Conservation (phyloP, 1,140 invertebrate species). For the Laupala kohalensis region DNA sequence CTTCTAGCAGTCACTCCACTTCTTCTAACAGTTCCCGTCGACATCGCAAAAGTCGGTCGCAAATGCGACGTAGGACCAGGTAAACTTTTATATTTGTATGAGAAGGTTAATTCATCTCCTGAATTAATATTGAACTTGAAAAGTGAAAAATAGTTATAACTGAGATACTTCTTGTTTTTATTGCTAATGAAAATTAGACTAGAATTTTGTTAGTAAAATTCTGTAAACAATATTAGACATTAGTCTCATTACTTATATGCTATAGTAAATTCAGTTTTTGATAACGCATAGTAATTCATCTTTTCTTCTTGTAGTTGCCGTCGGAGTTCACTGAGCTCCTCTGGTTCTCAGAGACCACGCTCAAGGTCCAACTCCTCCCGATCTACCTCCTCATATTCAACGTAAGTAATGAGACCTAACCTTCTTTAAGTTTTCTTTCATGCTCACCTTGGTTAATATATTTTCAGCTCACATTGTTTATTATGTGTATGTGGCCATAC, state of each 20-base stretch:
- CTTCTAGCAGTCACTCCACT: constrained; percentile 1
- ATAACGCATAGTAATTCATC: too few relatives aligned
- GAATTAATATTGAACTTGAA: too few relatives aligned
- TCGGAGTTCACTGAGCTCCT: constrained; percentile 1
- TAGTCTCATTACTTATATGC: too few relatives aligned
- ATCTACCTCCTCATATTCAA: constrained; percentile 16
- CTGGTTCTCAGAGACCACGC: constrained; percentile 3
- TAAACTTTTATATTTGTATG: not conserved
- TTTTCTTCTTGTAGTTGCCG: constrained; percentile 1
- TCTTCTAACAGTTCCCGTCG: constrained; percentile 21
- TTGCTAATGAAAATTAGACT: too few relatives aligned
- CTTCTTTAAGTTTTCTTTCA: not conserved
- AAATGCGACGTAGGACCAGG: not conserved
- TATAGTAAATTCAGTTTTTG: too few relatives aligned
- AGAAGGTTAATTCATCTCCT: too few relatives aligned
- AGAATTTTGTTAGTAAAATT: too few relatives aligned
- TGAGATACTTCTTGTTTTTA: too few relatives aligned
- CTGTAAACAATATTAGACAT: too few relatives aligned
- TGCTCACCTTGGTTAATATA: too few relatives aligned
- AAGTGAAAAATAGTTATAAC: too few relatives aligned
- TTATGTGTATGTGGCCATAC: not conserved
- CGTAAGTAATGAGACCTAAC: constrained; percentile 13
- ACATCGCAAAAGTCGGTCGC: not conserved
- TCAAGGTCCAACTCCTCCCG: constrained; percentile 17
- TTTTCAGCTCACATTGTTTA: not conserved